Conservation (phyloP, 2,888 invertebrate species). For the Lasioglossum oenotherae region DNA sequence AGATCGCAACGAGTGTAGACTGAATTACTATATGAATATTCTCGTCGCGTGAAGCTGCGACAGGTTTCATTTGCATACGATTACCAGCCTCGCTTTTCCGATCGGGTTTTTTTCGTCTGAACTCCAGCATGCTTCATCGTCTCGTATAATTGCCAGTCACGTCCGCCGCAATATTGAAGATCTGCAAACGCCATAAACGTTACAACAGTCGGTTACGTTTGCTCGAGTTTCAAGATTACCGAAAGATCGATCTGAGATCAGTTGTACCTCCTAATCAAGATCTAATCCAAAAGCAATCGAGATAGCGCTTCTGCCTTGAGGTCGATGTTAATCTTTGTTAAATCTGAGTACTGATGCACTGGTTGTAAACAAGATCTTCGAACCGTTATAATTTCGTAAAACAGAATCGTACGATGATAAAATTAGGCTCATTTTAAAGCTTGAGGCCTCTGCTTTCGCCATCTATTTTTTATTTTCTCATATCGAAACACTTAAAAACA, state of each 20-base stretch:
- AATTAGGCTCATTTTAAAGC: neutral
- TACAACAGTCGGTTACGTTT: neutral
- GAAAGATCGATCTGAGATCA: neutral
- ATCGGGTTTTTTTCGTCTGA: neutral
- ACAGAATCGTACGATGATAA: neutral
- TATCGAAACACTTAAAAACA: no score
- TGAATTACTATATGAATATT: constrained; percentile 22
- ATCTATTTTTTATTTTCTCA: neutral
- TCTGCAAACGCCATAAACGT: neutral
- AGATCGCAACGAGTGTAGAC: constrained; percentile 6
- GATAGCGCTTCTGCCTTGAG: neutral
- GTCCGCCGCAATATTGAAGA: neutral
- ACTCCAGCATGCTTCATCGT: neutral
- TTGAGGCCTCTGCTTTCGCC: neutral
- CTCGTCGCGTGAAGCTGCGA: neutral
- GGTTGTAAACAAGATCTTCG: neutral
- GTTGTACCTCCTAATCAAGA: neutral
- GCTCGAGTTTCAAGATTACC: neutral
- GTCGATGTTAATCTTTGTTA: neutral
- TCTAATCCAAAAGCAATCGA: neutral
- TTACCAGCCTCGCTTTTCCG: neutral
- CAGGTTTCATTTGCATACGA: constrained; percentile 32
- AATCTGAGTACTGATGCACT: neutral
- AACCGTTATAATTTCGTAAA: neutral
- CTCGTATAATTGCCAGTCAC: neutral